Base-by-base conservation (phyloP, 2,113 vertebrate species). In the Neodon shergylaensis region DNA sequence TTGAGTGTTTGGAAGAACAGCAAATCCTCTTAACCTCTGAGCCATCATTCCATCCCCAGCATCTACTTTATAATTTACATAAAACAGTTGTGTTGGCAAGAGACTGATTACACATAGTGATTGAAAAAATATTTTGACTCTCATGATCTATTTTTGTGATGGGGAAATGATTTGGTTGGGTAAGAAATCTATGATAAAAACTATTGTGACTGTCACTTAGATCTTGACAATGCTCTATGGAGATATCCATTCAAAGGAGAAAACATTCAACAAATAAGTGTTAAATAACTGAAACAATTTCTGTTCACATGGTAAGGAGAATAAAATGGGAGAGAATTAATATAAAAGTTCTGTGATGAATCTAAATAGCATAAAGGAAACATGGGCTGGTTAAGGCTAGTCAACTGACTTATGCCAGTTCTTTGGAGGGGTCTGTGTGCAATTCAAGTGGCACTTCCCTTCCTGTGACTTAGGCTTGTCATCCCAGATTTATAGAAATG, bases 391-490 rank as follows among this genome's bases (percentile, higher is more conserved):
- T 16, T 24, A 73, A 89, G 12, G 0, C 28, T 78, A 33, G 49
- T 84, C 42, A 42, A 36, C 4, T 72, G 42, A 73, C 94, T 97
- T 96, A 92, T 82, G 88, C 61, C 70, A 72, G 76, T 61, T 87
- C 93, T 88, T 92, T 94, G 65, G 72, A 76, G 77, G 87, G 88
- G 52, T 22, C 54, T 73, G 12, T 85, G 10, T 73, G 52, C 94
- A 90, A 92, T 89, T 97, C 85, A 86, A 63, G 22, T 68, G 52
- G 85, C 1, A 31, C 28, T 88, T 95, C 16, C 36, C 49, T 93
- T 91, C 72, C 70, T 1, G 0, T 94, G 90, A 95, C 90, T 96
- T 92, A 65, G 10, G 19, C 24, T 87, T 95, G 94, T 78, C 92
- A 96, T 87, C 26, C 11, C 33, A 86, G 63, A 94, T 79, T 92